Evolutionary conservation across 2,797 vertebrate genomes (phyloP), one percentile per base, ranked within the genome.

Genomic region (Rhabdomys pumilio): DNA sequence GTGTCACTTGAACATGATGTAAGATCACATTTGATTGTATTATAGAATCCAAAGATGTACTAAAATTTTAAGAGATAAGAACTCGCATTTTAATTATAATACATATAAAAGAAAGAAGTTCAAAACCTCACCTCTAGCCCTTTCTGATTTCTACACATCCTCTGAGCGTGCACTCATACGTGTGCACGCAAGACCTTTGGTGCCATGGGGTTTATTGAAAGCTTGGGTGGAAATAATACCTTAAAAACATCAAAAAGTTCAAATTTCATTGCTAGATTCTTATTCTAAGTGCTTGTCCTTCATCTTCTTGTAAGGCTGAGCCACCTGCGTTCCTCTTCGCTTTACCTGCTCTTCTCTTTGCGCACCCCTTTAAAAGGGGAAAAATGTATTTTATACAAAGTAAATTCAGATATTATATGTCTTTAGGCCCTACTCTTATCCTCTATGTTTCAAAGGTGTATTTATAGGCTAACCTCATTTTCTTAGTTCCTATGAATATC

Each of bases 11-110:
- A 94, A 96, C 95, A 88, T 94, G 31, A 84, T 44, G 41, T 72
- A 61, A 87, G 50, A 73, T 89, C 22, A 72, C 38, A 90, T 22
- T 76, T 65, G 73, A 11, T 19, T 92, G 67, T 38, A 85, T 29
- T 55, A 15, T n/a, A n/a, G 3, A 75, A 87, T 84, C 73, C 57
- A 26, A 87, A 53, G 29, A 85, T 91, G 77, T 47, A 90, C 77
- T 73, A 91, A 95, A 97, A 50, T n/a, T 38, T 73, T 77, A 91
- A 87, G 57, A 89, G 4, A 82, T 26, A 72, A 86, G 95, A 96
- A 26, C 38, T 34, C 88, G 44, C 63, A 91, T 22, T 92, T 96
- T 82, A 44, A 86, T 92, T 89, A 15, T n/a, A 80, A 90, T 82
- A 90, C 47, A 82, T 59, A 20, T 59, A 65, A 90, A 86, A 88